phyloP scores from a whole-genome alignment of 2,888 invertebrate species.

The Aphodius sticticus region DNA sequence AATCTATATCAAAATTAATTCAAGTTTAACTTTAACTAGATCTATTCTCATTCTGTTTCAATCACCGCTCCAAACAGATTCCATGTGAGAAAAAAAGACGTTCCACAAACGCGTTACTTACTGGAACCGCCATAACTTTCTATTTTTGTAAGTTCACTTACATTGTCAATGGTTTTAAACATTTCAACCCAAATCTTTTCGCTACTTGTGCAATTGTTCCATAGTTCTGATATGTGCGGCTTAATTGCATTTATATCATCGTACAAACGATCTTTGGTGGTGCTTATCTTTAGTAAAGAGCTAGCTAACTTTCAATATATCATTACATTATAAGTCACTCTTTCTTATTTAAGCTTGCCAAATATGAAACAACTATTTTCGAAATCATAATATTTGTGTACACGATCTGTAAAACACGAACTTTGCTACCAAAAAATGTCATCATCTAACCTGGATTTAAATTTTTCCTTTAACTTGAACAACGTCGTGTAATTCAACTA shows the following conservation, averaged over 20 bases:
- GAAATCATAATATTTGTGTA: slow-evolving; percentile 12
- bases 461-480: background rate
- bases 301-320: background rate
- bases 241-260: slow-evolving; percentile 7
- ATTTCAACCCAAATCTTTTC: no score
- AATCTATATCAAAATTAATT: slow-evolving; percentile 9
- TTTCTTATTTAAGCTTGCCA: background rate
- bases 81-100: background rate
- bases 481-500: background rate
- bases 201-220: background rate
- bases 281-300: background rate
- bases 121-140: background rate
- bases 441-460: background rate
- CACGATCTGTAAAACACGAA: background rate
- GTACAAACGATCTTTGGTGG: background rate
- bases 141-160: background rate
- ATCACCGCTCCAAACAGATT: background rate
- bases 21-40: background rate
- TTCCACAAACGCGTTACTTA: background rate
- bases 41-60: slow-evolving; percentile 10
- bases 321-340: background rate
- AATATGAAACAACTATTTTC: background rate
- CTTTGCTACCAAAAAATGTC: no score
- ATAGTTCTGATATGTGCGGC: background rate
- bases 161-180: no score